Conservation (phyloP, 2,113 vertebrate genomes). For the Dascyllus trimaculatus region DNA sequence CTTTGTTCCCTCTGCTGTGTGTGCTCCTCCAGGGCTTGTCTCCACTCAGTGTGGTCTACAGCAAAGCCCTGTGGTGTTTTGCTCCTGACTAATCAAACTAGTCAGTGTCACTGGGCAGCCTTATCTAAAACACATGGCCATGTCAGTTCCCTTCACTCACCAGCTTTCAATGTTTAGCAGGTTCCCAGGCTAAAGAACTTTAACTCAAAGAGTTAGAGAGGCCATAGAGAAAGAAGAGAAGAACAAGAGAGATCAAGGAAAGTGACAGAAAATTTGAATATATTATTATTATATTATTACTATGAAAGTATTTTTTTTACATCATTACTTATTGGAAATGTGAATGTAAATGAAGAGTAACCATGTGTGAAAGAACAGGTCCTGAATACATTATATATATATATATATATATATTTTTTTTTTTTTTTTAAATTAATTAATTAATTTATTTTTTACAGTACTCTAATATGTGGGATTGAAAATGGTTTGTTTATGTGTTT, state of each 20-base stretch:
- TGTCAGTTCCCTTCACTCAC: constrained; percentile 75
- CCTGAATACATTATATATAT: not conserved
- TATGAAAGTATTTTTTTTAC: not conserved
- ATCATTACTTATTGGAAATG: not conserved
- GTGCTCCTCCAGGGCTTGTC: constrained; percentile 52
- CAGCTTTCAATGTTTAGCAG: constrained; percentile 75
- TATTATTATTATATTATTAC: not conserved
- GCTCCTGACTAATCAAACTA: constrained; percentile 76
- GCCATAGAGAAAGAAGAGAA: not conserved
- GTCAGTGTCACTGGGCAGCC: constrained; percentile 73
- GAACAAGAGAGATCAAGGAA: not conserved
- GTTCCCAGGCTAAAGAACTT: constrained; percentile 52
- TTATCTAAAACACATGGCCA: constrained; percentile 83
- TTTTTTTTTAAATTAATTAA: too few species aligned
- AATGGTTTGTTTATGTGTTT: constrained; percentile 49
- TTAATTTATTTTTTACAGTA: too few species aligned
- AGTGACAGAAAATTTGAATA: not conserved
- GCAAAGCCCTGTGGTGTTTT: constrained; percentile 57
- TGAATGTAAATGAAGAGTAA: not conserved
- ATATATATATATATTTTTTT: not conserved
- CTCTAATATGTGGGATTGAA: constrained; percentile 10
- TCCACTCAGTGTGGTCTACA: constrained; percentile 65
- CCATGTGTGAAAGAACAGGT: not conserved
- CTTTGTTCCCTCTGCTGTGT: constrained; percentile 52
- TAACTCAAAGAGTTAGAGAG: constrained; percentile 86